phyloP scores from a whole-genome alignment of 2,797 vertebrate species.

The Anabas testudineus region DNA sequence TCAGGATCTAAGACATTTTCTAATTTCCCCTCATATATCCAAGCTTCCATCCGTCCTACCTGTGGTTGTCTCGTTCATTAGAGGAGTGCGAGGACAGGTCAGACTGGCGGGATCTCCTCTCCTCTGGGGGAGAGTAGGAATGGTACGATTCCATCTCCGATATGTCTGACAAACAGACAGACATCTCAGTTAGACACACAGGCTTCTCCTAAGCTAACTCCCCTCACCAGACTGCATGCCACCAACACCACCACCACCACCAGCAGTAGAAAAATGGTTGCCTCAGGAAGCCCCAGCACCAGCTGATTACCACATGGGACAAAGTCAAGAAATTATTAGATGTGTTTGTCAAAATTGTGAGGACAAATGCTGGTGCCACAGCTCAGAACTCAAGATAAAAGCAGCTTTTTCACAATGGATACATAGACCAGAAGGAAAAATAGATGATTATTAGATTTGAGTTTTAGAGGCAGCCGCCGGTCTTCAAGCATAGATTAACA shows the following conservation, averaged over 20 bases:
- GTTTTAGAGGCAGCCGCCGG: too few species aligned
- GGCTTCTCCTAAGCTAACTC: not conserved
- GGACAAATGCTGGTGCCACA: conserved; percentile 32
- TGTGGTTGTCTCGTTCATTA: conserved; percentile 88
- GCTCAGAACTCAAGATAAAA: conserved; percentile 30
- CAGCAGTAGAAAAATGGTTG: not conserved
- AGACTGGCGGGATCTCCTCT: conserved; percentile 88
- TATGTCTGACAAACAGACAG: conserved; percentile 85
- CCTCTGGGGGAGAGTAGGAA: conserved; percentile 92
- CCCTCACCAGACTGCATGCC: not conserved
- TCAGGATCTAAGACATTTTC: not conserved
- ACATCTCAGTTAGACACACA: conserved; percentile 28
- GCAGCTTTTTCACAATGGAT: conserved; percentile 16
- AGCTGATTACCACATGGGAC: conserved; percentile 30
- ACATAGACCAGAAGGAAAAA: not conserved
- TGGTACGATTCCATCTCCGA: conserved; percentile 96
- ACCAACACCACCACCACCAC: conserved; percentile 18
- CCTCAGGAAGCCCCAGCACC: conserved; percentile 40
- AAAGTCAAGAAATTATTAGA: conserved; percentile 37
- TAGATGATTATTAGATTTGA: not conserved
- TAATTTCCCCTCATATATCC: not conserved
- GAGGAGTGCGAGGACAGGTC: conserved; percentile 94
- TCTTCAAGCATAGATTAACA: too few species aligned
- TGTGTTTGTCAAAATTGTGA: conserved; percentile 53
- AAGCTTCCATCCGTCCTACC: conserved; percentile 73